Evolutionary conservation across 2,113 vertebrate species (phyloP), one percentile per base, ranked within the genome.

Genomic region (Rhynchopsitta pachyrhyncha): DNA sequence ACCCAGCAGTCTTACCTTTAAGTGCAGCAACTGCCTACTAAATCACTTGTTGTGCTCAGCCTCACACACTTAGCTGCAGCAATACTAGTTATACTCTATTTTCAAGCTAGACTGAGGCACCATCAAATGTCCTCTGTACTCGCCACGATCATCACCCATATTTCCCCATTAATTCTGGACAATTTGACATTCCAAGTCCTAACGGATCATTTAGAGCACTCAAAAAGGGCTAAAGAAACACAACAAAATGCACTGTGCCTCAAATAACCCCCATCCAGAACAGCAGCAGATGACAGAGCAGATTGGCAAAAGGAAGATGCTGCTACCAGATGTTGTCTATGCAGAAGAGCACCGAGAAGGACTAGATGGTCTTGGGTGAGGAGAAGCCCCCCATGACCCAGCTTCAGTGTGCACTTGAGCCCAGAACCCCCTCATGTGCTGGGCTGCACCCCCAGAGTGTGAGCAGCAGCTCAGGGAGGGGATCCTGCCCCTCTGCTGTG

Each of bases 161-260:
- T 23, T 39, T 42, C 13, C 50, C 18, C 62, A 20, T 64, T 50
- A 49, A 44, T 52, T 67, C 33, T 9, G 31, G 46, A 44, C 55
- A 71, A 77, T 49, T 14, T 25, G 35, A 53, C 17, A 22, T 13
- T 63, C 33, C 41, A 27, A 64, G 42, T 28, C 37, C 35, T 17
- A 67, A 50, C 3, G 2, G 11, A 64, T 39, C 44, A 41, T 41
- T 67, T 11, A n/a, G 4, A 59, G 68, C 39, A 33, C 25, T 76
- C 35, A 55, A 39, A 67, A 57, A 69, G 15, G 4, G 5, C 47
- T 64, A 6, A 2, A 79, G 29, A 20, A 47, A 11, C 44, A 16
- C 11, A 41, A 44, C 14, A 9, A 71, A 82, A 37, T 0, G 9
- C 42, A 37, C 1, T 0, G 0, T 20, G 28, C 24, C 47, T 41